These are phyloP conservation scores for Cygnus buccinator DNA, from an alignment of 2,113 vertebrate species.

Conservation along the genomic window DNA sequence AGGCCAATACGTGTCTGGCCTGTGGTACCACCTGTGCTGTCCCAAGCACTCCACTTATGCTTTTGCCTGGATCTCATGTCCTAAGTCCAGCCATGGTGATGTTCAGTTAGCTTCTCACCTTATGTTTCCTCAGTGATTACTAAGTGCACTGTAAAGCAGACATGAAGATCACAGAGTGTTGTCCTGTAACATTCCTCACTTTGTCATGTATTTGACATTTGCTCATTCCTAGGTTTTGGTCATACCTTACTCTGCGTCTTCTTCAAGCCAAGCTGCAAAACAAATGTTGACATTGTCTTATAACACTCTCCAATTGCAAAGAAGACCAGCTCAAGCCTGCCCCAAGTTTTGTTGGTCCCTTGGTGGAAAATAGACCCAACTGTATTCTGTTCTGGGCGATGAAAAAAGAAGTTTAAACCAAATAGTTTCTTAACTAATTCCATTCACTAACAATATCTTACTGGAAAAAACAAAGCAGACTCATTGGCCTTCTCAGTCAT, in stretches of 20 bases:
- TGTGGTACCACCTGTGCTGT: conserved; percentile 78
- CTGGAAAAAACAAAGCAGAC: background rate
- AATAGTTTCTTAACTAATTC: background rate
- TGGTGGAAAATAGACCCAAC: background rate
- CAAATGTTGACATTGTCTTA: background rate
- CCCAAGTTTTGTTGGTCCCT: accelerated
- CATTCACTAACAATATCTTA: background rate
- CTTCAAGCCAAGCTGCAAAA: background rate
- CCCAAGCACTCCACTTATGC: conserved; percentile 79
- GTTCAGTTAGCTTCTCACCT: background rate
- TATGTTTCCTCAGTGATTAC: background rate
- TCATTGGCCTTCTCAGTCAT: background rate
- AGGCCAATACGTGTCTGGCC: conserved; percentile 82
- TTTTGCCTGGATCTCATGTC: background rate
- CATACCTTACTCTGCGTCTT: background rate
- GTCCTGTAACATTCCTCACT: background rate
- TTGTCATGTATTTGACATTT: background rate
- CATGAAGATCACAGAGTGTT: background rate
- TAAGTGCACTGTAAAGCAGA: background rate
- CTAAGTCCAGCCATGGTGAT: background rate
- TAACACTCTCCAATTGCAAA: background rate
- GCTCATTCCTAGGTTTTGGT: background rate
- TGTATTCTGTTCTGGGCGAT: background rate
- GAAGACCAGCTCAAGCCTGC: background rate
- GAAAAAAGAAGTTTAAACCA: background rate